A percentile compares a stretch with the other conserved stretches of the same genome.
These are phyloP conservation scores for Sinohyriopsis cumingii DNA, from an alignment of 2,888 invertebrate genomes.

Conservation along the genomic window DNA sequence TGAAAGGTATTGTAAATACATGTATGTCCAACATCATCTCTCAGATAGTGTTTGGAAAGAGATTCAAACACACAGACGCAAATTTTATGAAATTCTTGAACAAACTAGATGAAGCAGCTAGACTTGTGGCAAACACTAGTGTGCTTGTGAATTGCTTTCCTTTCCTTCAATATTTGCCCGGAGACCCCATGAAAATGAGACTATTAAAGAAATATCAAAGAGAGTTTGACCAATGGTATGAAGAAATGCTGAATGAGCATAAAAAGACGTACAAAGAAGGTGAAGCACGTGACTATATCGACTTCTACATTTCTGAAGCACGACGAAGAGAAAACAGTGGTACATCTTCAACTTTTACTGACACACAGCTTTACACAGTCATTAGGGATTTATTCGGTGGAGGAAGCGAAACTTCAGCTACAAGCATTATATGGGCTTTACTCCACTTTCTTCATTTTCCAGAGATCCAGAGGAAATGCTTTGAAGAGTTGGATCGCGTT, in stretches of 20 bases:
- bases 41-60: constrained; percentile 22
- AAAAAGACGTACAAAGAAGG: constrained; percentile 22
- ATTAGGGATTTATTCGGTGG: constrained; percentile 32
- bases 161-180: constrained; percentile 18
- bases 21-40: constrained; percentile 34
- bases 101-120: constrained; percentile 16
- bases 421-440: constrained; percentile 25
- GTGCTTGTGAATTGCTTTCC: constrained; percentile 23
- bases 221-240: background rate
- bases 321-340: constrained; percentile 2
- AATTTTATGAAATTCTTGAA: constrained; percentile 18
- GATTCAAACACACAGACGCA: constrained; percentile 27
- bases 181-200: constrained; percentile 15
- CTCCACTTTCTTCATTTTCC: constrained; percentile 17
- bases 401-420: constrained; percentile 31
- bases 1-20: constrained; percentile 13
- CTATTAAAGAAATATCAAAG: background rate
- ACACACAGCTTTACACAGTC: constrained; percentile 8
- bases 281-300: constrained; percentile 29
- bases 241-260: constrained; percentile 19
- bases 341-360: background rate
- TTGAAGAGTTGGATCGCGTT: constrained; percentile 9
- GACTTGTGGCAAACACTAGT: constrained; percentile 4
- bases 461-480: constrained; percentile 3
- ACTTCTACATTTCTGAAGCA: constrained; percentile 24